Evolutionary conservation across 2,113 vertebrate species (phyloP).

Genomic region (Oenanthe melanoleuca): DNA sequence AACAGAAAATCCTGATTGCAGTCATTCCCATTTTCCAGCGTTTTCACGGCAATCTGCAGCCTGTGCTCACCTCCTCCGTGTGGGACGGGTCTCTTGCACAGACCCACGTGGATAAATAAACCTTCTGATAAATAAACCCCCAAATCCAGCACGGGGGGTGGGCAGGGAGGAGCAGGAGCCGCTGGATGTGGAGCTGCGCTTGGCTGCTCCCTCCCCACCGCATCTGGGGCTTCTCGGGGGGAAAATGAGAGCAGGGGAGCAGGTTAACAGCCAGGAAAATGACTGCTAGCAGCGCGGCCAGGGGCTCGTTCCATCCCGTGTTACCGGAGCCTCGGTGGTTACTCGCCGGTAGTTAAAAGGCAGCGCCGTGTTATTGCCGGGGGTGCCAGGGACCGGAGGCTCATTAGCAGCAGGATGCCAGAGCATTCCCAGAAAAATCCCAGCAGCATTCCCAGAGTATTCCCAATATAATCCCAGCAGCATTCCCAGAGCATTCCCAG

Average conservation of each 20-base stretch:
- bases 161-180: not conserved
- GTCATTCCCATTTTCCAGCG: not conserved
- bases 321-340: conserved; percentile 16
- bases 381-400: not conserved
- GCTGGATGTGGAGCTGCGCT: rapidly evolving
- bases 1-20: rapidly evolving
- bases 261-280: conserved; percentile 38
- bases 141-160: not conserved
- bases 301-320: conserved; percentile 6
- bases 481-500: no score
- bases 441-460: not conserved
- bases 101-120: rapidly evolving
- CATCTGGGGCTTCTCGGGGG: not conserved
- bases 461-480: no score
- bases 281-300: not conserved
- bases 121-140: not conserved
- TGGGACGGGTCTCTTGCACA: not conserved
- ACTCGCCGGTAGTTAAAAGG: conserved; percentile 25
- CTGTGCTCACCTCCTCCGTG: rapidly evolving
- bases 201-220: rapidly evolving
- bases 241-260: not conserved
- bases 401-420: not conserved
- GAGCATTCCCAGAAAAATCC: not conserved
- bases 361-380: conserved; percentile 17
- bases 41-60: not conserved